phyloP scores from a whole-genome alignment of 2,888 invertebrate species.

The Ochropleura leucogaster region DNA sequence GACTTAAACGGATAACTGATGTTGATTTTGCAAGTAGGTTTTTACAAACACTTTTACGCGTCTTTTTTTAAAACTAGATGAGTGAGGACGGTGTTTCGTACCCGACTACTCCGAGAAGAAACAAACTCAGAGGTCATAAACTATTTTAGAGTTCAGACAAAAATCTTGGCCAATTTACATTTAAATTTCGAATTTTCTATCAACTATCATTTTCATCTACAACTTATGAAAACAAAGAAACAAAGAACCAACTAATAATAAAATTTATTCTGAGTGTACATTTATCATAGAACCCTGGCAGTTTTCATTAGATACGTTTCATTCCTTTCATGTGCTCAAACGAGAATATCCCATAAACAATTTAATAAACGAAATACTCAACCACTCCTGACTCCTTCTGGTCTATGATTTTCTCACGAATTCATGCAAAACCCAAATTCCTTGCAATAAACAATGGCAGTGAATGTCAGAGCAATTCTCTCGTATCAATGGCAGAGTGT shows the following conservation, averaged over 20 bases:
- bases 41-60: too few species aligned
- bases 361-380: neutral
- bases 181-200: neutral
- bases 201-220: too few species aligned
- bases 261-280: neutral
- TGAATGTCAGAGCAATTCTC: slow-evolving; percentile 80
- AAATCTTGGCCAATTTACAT: too few species aligned
- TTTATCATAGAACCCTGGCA: neutral
- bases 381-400: neutral
- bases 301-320: slow-evolving; percentile 14
- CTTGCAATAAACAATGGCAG: slow-evolving; percentile 80
- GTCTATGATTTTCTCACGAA: slow-evolving; percentile 75
- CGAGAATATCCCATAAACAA: neutral
- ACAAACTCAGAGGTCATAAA: too few species aligned
- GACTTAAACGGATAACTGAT: too few species aligned
- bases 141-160: too few species aligned
- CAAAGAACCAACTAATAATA: neutral
- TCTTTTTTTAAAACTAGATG: too few species aligned
- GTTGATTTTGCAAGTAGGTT: too few species aligned
- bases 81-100: too few species aligned
- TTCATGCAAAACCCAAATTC: slow-evolving; percentile 66
- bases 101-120: too few species aligned
- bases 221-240: neutral
- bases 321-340: neutral
- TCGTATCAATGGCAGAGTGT: slow-evolving; percentile 69